phyloP scores from a whole-genome alignment of 2,888 invertebrate genomes.

The Cabera pusaria region DNA sequence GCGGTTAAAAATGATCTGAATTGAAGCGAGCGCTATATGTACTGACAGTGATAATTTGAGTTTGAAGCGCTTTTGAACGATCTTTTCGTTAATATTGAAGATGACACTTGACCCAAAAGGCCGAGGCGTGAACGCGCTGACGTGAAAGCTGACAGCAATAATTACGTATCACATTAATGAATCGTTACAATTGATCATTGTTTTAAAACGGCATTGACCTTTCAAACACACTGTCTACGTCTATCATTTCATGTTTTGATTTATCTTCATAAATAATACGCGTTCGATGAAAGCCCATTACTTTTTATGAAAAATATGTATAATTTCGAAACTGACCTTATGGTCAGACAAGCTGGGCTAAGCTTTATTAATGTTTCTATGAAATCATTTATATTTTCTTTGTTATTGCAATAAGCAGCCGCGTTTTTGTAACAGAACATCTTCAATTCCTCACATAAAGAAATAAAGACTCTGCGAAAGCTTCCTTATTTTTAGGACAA shows the following conservation, averaged over 20 bases:
- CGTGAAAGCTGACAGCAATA: slow-evolving; percentile 52
- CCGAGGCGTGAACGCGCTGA: slow-evolving; percentile 39
- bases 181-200: slow-evolving; percentile 50
- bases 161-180: slow-evolving; percentile 53
- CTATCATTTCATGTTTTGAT: slow-evolving; percentile 9
- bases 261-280: slow-evolving; percentile 1
- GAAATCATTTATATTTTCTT: too few species aligned
- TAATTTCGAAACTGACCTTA: too few species aligned
- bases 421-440: too few species aligned
- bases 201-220: slow-evolving; percentile 52
- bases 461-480: too few species aligned
- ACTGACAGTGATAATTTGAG: slow-evolving; percentile 1
- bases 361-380: too few species aligned
- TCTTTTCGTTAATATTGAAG: slow-evolving; percentile 18
- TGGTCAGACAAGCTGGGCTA: too few species aligned
- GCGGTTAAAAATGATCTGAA: slow-evolving; percentile 1
- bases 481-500: too few species aligned
- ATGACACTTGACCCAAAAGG: slow-evolving; percentile 40
- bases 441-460: too few species aligned
- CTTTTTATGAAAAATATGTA: too few species aligned
- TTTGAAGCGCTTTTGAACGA: slow-evolving; percentile 17
- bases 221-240: slow-evolving; percentile 30
- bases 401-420: too few species aligned
- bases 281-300: slow-evolving; percentile 1
- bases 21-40: slow-evolving; percentile 1